Evolutionary conservation across 2,797 vertebrate species (phyloP), one percentile per base, ranked within the genome.

Genomic region (Lophotriccus pileatus): DNA sequence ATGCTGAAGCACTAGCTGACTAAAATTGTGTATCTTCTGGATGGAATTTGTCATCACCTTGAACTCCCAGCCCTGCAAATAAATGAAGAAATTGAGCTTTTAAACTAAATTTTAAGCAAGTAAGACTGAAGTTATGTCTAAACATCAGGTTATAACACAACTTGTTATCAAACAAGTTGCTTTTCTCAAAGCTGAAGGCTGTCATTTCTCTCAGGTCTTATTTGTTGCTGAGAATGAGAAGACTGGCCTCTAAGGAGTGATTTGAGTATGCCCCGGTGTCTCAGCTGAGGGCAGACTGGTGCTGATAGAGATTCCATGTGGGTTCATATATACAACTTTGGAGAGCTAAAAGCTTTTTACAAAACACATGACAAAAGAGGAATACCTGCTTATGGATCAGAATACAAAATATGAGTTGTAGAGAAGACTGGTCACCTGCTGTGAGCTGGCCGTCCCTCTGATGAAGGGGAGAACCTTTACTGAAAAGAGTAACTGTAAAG

Each of bases 301-400:
- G 21, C 11, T 69, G 56, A 12, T 14, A 17, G 20, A 59, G 9
- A 28, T 43, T 83, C 73, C 3, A 1, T 67, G 52, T 27, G 25
- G 6, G 34, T 53, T 92, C 55, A 18, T 27, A 5, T 46, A 10
- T 14, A 14, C 0, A 21, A 5, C 34, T 59, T 64, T 1, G 4
- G 62, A 37, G 52, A 68, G n/a, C 34, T 67, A 43, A 53, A 70
- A 78, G 14, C 19, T 59, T 77, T 76, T 37, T 6, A 22, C 28
- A 41, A 49, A 69, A 16, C 1, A 25, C 0, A 0, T 43, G 23
- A 34, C 20, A 30, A 49, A 83, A 80, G 18, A 25, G 37, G 2
- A 68, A 10, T 76, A 44, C 32, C 14, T 93, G 37, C 44, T 53
- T 66, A 12, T 76, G 55, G 63, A 50, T 82, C 22, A 56, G 32